A percentile compares a stretch with the other conserved stretches of the same genome.
Evolutionary conservation across 2,113 vertebrate species (phyloP).

Genomic region (Eublepharis macularius): DNA sequence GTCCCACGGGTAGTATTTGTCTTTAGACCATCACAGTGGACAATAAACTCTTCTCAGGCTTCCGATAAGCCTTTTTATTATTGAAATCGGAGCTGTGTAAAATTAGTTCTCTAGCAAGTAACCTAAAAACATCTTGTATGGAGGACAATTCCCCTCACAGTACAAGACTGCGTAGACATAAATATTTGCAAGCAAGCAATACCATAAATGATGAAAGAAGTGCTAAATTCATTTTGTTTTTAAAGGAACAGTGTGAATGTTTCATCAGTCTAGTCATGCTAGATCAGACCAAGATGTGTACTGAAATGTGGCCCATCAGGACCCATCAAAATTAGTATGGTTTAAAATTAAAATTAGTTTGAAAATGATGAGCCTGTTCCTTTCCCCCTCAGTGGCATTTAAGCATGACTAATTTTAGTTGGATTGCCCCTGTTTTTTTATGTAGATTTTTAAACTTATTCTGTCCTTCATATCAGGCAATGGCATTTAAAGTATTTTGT

Average conservation of each 20-base stretch:
- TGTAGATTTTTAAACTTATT: too few species aligned
- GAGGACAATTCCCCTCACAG: slow-evolving; percentile 50
- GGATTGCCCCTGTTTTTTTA: background rate
- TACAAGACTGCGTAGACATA: slow-evolving; percentile 50
- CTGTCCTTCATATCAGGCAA: too few species aligned
- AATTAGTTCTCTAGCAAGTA: slow-evolving; percentile 62
- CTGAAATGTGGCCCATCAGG: too few species aligned
- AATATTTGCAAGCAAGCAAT: slow-evolving; percentile 36
- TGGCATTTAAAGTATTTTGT: too few species aligned
- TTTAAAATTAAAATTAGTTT: too few species aligned
- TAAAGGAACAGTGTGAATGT: slow-evolving; percentile 35
- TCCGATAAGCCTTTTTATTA: slow-evolving; percentile 68
- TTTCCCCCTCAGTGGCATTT: background rate
- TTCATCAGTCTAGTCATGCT: background rate
- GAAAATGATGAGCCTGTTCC: background rate
- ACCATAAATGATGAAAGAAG: slow-evolving; percentile 32
- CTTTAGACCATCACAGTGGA: slow-evolving; percentile 64
- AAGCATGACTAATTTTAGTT: background rate
- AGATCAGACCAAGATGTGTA: background rate
- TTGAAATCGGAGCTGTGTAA: slow-evolving; percentile 69
- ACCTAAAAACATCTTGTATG: slow-evolving; percentile 56
- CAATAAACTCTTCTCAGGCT: slow-evolving; percentile 66
- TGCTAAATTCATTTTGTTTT: slow-evolving; percentile 27
- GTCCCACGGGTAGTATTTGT: slow-evolving; percentile 64
- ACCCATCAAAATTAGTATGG: background rate